A percentile compares a stretch with the other conserved stretches of the same genome.
Evolutionary conservation across 2,797 vertebrate genomes (phyloP).

Genomic region (Anniella stebbinsi): DNA sequence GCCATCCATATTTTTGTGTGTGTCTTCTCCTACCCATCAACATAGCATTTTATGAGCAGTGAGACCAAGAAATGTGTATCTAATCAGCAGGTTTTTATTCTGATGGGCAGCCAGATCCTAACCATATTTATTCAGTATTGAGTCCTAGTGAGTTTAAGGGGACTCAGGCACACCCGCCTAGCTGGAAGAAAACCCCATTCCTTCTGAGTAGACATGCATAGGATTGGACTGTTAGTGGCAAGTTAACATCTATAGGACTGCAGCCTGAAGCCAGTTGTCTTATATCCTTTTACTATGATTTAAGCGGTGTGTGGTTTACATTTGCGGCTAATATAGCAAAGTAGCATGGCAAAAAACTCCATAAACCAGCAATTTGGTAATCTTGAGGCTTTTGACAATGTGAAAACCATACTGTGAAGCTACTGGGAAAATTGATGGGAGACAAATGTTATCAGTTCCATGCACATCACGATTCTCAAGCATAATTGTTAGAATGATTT

Average conservation of each 20-base stretch:
- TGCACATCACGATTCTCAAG: slow-evolving; percentile 43
- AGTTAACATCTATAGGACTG: background rate
- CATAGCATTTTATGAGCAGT: background rate
- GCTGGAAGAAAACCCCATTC: background rate
- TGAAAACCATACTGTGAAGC: slow-evolving; percentile 51
- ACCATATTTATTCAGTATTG: background rate
- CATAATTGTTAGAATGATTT: slow-evolving; percentile 56
- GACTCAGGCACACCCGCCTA: background rate
- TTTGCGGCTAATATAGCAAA: background rate
- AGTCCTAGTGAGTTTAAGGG: background rate
- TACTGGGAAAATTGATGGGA: slow-evolving; percentile 46
- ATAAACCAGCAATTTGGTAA: background rate
- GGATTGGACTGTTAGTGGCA: background rate
- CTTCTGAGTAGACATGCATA: background rate
- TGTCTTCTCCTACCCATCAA: background rate
- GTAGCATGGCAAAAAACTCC: no score
- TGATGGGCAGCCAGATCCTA: background rate
- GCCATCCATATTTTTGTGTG: no score
- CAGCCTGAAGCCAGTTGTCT: background rate
- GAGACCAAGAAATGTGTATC: background rate
- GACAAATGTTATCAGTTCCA: slow-evolving; percentile 48
- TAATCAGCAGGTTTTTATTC: background rate
- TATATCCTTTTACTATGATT: background rate
- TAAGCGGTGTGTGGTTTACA: background rate
- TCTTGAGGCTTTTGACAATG: slow-evolving; percentile 41